A percentile compares a stretch with the other conserved stretches of the same genome.
These are phyloP conservation scores for Polydesmus complanatus DNA, from an alignment of 2,888 invertebrate genomes.

Conservation along the genomic window DNA sequence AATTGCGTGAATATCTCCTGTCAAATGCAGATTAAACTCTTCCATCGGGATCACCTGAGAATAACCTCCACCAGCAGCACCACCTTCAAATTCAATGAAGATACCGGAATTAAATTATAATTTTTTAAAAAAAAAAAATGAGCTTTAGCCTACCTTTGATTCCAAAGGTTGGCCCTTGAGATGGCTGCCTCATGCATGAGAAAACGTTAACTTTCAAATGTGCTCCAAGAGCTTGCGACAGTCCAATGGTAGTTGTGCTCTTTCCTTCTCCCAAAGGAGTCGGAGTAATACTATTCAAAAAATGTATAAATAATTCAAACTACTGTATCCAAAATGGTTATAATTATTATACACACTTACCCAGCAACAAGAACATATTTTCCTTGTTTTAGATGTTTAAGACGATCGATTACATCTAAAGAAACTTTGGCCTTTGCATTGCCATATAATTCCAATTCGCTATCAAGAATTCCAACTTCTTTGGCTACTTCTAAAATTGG, in stretches of 20 bases:
- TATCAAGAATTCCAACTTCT: conserved; percentile 67
- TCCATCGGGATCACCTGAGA: conserved; percentile 97
- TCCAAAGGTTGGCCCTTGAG: conserved; percentile 97
- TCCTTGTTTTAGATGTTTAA: conserved; percentile 54
- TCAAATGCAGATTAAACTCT: conserved; percentile 95
- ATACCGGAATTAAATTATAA: background rate
- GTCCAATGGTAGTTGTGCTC: conserved; percentile 84
- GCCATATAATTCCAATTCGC: conserved; percentile 81
- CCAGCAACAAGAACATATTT: conserved; percentile 92
- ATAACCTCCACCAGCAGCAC: conserved; percentile 97
- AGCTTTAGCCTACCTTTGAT: conserved; percentile 53
- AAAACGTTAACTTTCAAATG: conserved; percentile 73
- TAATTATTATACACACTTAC: conserved; percentile 37
- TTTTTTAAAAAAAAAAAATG: background rate
- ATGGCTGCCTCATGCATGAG: conserved; percentile 90
- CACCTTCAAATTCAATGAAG: conserved; percentile 46
- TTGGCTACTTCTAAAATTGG: conserved; percentile 57
- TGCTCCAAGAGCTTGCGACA: conserved; percentile 80
- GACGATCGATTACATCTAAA: conserved; percentile 60
- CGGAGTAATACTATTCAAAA: conserved; percentile 92
- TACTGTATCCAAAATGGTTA: background rate
- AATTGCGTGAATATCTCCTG: conserved; percentile 98
- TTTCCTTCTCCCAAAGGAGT: conserved; percentile 99
- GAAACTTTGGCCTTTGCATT: conserved; percentile 88
- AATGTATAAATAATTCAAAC: no score